Evolutionary conservation across 2,888 invertebrate species (phyloP), one percentile per base, ranked within the genome.

Genomic region (Timema cristinae): DNA sequence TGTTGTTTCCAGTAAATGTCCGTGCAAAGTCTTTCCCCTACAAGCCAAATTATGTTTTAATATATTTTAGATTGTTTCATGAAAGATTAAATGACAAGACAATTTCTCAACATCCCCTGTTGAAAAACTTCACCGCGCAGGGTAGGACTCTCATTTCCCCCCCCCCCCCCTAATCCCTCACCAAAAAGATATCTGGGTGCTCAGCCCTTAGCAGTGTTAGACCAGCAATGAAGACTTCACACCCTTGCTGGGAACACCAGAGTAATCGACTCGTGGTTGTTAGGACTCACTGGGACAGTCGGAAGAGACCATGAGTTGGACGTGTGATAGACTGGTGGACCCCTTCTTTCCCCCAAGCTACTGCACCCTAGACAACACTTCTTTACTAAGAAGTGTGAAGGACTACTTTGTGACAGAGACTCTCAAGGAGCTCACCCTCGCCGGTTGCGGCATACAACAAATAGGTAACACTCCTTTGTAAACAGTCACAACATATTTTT

Each of bases 361-460:
- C 48, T 16, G 10, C 32, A 48, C 48, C 7, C n/a, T 68, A 6
- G 47, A 68, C 56, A 48, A 68, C 7, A 15, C 50, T 15, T 15
- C 32, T 47, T 11, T 68, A 7, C 9, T 11, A 32, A 6, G 48
- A 7, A 9, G 52, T 16, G 32, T 54, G 16, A 10, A 52, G 13
- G 9, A 52, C n/a, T n/a, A 68, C 6, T 10, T 48, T n/a, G 48
- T 48, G 5, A n/a, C 5, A 47, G 54, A 47, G 5, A 15, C 10
- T 52, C 56, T 68, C 16, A 47, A 47, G 8, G 54, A 52, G 56
- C 54, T 68, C 16, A 68, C 32, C 0, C 68, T 68, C 11, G 8
- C 54, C 9, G 68, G 68, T 9, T 68, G 54, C 52, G 68, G 68
- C 47, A 68, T 68, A 52, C 52, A 54, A 68, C 47, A 0, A 5